phyloP scores from a whole-genome alignment of 2,797 vertebrate species.

The Stomatorhinus walkeri region DNA sequence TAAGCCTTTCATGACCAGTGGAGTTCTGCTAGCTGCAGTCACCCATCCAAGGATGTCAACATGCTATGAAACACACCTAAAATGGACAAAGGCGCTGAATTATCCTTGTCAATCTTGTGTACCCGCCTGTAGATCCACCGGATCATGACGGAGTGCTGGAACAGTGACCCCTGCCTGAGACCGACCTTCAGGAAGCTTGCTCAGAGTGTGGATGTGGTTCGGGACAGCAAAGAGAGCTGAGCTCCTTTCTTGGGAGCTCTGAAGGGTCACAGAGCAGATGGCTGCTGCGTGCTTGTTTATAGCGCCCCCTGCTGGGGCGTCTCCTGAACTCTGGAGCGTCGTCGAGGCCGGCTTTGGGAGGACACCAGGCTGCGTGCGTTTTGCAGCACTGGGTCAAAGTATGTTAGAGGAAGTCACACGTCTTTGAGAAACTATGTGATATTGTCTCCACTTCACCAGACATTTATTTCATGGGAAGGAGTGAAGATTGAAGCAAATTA shows the following conservation, averaged over 20 bases:
- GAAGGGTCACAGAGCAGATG: slow-evolving; percentile 1
- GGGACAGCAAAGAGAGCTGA: slow-evolving; percentile 68
- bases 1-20: slow-evolving; percentile 39
- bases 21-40: background rate
- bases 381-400: background rate
- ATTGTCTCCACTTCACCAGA: background rate
- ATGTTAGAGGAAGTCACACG: background rate
- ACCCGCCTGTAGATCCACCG: slow-evolving; percentile 63
- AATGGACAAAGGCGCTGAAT: background rate
- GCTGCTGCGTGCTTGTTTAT: background rate
- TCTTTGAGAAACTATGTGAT: background rate
- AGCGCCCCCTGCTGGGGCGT: background rate
- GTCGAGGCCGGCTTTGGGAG: background rate
- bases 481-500: background rate
- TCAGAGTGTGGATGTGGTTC: slow-evolving; percentile 68
- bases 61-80: background rate
- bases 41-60: background rate
- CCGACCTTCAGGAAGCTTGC: slow-evolving; percentile 76
- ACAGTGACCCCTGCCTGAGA: slow-evolving; percentile 60
- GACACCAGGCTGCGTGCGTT: background rate
- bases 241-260: background rate
- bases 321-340: background rate
- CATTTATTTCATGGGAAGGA: background rate
- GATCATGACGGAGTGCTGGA: slow-evolving; percentile 90
- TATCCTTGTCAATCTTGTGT: background rate